Evolutionary conservation across 2,113 vertebrate species (phyloP), one percentile per base, ranked within the genome.

Genomic region (Chelonoidis abingdonii): DNA sequence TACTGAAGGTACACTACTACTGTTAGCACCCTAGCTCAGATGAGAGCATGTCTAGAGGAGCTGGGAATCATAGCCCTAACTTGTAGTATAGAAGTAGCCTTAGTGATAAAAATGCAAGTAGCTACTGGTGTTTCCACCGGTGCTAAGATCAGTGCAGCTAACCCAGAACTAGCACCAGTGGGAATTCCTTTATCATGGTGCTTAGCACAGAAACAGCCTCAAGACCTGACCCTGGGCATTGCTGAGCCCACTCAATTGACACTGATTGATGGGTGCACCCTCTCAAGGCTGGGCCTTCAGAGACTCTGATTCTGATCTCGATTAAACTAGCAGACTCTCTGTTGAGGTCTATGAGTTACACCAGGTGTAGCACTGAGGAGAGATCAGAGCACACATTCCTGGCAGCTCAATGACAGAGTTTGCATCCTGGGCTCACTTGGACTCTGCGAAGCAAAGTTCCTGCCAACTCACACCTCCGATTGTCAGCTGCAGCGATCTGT

Each of bases 101-200:
- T 80, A n/a, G 1, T 0, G 0, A 17, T 54, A 76, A 86, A 84
- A 21, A 2, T n/a, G 41, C 10, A 0, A 8, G 22, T 38, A 78
- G 31, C 50, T 59, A 75, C n/a, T 0, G 0, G 78, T 69, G 47
- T 13, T 53, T 62, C 38, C n/a, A 19, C 72, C 0, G 0, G 27
- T 4, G 24, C 3, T 57, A 0, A 0, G 0, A 13, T 6, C 80
- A 56, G 8, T 59, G 21, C 0, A 0, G 6, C 17, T 69, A 69
- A 69, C 31, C 62, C 35, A 69, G 62, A 69, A 17, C 13, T 69
- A 69, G 29, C 14, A 59, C 1, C 62, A 31, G 2, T 2, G 56
- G 81, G 88, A 83, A 59, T 31, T 56, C 72, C 3, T 54, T 54
- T 38, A 25, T 6, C 9, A 1, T 1, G 0, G 2, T n/a, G 38